These are phyloP conservation scores for Protonemura montana DNA, from an alignment of 2,888 invertebrate species.

Conservation along the genomic window DNA sequence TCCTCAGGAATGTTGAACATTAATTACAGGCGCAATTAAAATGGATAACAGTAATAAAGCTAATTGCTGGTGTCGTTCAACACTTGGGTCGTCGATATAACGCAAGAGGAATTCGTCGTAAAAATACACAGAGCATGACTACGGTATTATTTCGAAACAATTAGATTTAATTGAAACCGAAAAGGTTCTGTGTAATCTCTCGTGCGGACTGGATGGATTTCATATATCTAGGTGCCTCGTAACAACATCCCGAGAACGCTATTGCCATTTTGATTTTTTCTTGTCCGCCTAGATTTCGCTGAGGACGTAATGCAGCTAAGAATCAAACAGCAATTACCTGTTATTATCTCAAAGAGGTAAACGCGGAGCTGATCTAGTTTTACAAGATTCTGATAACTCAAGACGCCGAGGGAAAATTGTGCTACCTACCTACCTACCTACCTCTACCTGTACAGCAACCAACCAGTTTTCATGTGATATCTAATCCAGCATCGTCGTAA, in stretches of 20 bases:
- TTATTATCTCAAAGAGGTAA: conserved; percentile 12
- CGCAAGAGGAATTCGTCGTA: background rate
- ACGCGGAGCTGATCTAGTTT: background rate
- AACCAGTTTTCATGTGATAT: background rate
- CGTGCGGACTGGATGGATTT: background rate
- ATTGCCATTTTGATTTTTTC: background rate
- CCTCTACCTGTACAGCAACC: background rate
- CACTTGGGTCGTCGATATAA: background rate
- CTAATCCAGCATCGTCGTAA: background rate
- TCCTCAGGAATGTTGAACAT: background rate
- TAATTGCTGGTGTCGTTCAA: background rate
- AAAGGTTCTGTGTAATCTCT: background rate
- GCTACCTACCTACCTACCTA: background rate
- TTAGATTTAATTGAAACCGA: background rate
- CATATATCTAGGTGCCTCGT: background rate
- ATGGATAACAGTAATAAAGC: conserved; percentile 21
- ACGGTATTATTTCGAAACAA: background rate
- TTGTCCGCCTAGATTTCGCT: background rate
- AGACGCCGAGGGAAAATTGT: background rate
- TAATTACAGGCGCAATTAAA: conserved; percentile 19
- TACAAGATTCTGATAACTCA: background rate
- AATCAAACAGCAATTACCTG: conserved; percentile 7
- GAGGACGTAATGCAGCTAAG: background rate
- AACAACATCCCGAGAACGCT: background rate
- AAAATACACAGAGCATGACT: background rate